Evolutionary conservation across 2,888 invertebrate species (phyloP), one percentile per base, ranked within the genome.

Genomic region (Phlogophora meticulosa): DNA sequence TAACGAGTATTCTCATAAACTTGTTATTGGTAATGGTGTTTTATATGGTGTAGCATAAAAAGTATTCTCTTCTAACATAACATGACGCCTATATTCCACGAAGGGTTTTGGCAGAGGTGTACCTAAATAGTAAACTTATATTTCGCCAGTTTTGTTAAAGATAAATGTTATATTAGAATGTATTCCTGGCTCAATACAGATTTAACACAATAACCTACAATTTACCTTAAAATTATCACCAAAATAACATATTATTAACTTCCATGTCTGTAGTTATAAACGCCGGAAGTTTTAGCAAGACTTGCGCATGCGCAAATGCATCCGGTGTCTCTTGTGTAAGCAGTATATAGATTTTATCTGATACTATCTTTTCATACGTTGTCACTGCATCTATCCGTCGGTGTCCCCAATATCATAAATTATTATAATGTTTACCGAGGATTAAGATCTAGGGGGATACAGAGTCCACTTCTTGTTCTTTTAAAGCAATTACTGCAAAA

Each of bases 301-400:
- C 55, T 55, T 66, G 53, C 67, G 9, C 48, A 22, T 49, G 55
- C 28, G 15, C 34, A 24, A 70, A 46, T 48, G 65, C 70, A 68
- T 82, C 80, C 80, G 80, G 72, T 68, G 66, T 48, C 55, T 66
- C 74, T 53, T 67, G 55, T 66, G 58, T 36, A 28, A 59, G 77
- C 58, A 46, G 2, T 28, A 24, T 61, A 56, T 52, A 73, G 61
- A 73, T 75, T 61, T 72, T 78, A 75, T 76, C 78, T 48, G 56
- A 46, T 22, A 7, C 2, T 56, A 62, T 52, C 55, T 75, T 40
- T 66, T 67, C 32, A 51, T 57, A 48, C 34, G 9, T 42, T 34
- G 62, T 72, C 45, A 22, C 17, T 45, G 22, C 24, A 4, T 76
- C 36, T 40, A 42, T 32, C n/a, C 20, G 24, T 22, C 0, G 71